Base-by-base conservation (phyloP, 2,888 invertebrate species). In the Caenorhabditis sp. region DNA sequence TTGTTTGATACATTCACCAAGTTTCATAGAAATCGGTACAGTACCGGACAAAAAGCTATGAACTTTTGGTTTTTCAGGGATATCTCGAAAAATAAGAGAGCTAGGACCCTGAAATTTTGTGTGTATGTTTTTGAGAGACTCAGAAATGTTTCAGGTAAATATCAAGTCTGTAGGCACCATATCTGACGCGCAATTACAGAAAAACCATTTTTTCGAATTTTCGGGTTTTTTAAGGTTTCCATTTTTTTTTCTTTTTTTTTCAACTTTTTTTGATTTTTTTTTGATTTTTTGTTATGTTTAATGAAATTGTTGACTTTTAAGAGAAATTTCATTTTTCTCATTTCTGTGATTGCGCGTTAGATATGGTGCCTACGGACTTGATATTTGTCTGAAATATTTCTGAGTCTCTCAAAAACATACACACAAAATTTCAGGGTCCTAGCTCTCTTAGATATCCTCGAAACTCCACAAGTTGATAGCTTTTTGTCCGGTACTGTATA, bases 151-250 rank as follows among this genome's bases (percentile, higher is more conserved):
- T 16, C 49, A 22, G 16, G 19, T 19, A 49, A 49, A 49, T 49
- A 49, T 49, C 49, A 19, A 19, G 49, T 49, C 49, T 16, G 49
- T 10, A 49, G 49, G 19, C 49, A 49, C 10, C 49, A 49, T 49
- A 49, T 49, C 49, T 19, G n/a, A 49, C 49, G 49, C 49, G 44
- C 44, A 44, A 44, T 44, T 44, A 44, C 44, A 44, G 44, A 44
- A 44, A 44, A 44, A 44, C 44, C 44, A 10, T 10, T 7, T 44
- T 44, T 44, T 44, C 44, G 44, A 44, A 44, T 44, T 44, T 44
- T 44, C 44, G n/a, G 44, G 14, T 16, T 44, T 44, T 44, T 44
- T 7, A 44, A 44, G 3, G 6, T 44, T 44, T 44, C 14, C n/a
- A 44, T 44, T 44, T 4, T 16, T 44, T 44, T 44, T 4, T 12